These are phyloP conservation scores for Cyprinus carpio DNA, from an alignment of 2,113 vertebrate genomes.

Conservation along the genomic window DNA sequence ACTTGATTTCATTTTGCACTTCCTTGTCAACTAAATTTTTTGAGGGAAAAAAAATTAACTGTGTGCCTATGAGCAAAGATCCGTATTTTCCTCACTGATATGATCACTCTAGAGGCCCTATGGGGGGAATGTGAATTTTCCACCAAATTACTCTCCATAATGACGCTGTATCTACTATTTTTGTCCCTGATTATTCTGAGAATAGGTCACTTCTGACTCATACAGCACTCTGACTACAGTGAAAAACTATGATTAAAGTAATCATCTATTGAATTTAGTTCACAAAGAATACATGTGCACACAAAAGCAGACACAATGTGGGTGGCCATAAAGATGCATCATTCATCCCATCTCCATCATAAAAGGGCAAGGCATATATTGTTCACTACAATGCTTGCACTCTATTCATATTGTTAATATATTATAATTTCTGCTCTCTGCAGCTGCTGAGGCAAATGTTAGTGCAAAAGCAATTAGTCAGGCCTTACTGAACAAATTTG, in stretches of 20 bases:
- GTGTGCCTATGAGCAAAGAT: background rate
- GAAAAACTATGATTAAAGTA: constrained; percentile 19
- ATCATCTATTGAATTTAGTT: constrained; percentile 10
- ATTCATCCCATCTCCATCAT: background rate
- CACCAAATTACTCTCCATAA: constrained; percentile 7
- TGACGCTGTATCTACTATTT: background rate
- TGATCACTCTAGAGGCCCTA: background rate
- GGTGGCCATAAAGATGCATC: background rate
- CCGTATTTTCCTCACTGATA: background rate
- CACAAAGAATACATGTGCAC: constrained; percentile 19
- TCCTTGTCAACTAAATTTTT: too few relatives aligned
- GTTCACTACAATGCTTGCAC: background rate
- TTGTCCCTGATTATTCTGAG: background rate
- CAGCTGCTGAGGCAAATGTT: constrained; percentile 54
- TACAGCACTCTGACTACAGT: background rate
- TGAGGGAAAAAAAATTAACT: too few relatives aligned
- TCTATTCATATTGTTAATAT: constrained; percentile 58
- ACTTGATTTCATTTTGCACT: too few relatives aligned
- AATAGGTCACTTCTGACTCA: constrained; percentile 17
- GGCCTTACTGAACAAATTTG: constrained; percentile 89
- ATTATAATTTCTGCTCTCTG: constrained; percentile 55
- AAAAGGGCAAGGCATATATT: background rate
- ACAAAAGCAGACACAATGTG: constrained; percentile 10
- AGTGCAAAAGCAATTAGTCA: constrained; percentile 67
- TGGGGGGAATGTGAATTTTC: background rate